These are phyloP conservation scores for Chanos chanos DNA, from an alignment of 2,797 vertebrate species.

Conservation along the genomic window DNA sequence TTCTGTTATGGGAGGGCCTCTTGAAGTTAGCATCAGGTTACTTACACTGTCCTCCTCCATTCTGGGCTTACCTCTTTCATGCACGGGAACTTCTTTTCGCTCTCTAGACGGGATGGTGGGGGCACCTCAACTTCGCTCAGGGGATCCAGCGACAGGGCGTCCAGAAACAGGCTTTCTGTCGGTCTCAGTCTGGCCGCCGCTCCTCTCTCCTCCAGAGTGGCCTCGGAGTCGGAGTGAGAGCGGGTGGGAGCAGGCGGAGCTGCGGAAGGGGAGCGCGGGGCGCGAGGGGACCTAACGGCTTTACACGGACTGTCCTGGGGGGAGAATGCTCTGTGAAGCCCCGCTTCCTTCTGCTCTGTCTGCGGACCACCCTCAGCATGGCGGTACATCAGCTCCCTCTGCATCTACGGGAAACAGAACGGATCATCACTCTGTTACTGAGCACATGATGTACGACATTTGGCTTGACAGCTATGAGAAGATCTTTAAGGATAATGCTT, in stretches of 20 bases:
- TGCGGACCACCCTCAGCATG: conserved; percentile 54
- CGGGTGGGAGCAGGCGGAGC: conserved; percentile 50
- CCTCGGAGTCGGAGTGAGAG: conserved; percentile 81
- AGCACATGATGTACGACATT: too few relatives aligned
- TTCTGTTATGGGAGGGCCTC: too few relatives aligned
- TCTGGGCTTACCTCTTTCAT: conserved; percentile 81
- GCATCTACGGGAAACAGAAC: conserved; percentile 65
- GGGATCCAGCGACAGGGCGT: conserved; percentile 83
- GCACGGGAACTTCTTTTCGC: conserved; percentile 79
- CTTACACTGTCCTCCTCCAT: too few relatives aligned
- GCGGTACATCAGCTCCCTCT: conserved; percentile 72
- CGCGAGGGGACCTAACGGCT: conserved; percentile 45
- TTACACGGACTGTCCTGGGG: conserved; percentile 69
- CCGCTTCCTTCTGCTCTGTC: conserved; percentile 25
- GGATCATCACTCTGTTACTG: too few relatives aligned
- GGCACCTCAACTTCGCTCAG: conserved; percentile 72
- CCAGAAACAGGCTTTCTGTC: conserved; percentile 87
- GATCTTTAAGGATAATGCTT: too few relatives aligned
- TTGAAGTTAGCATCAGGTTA: too few relatives aligned
- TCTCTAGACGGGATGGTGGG: conserved; percentile 69
- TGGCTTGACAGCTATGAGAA: too few relatives aligned
- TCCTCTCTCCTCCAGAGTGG: conserved; percentile 73
- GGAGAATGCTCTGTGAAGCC: conserved; percentile 44
- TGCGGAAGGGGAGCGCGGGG: conserved; percentile 52
- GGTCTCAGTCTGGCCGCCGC: conserved; percentile 74